Base-by-base conservation (phyloP, 2,797 vertebrate species). In the Onychomys arenicola region DNA sequence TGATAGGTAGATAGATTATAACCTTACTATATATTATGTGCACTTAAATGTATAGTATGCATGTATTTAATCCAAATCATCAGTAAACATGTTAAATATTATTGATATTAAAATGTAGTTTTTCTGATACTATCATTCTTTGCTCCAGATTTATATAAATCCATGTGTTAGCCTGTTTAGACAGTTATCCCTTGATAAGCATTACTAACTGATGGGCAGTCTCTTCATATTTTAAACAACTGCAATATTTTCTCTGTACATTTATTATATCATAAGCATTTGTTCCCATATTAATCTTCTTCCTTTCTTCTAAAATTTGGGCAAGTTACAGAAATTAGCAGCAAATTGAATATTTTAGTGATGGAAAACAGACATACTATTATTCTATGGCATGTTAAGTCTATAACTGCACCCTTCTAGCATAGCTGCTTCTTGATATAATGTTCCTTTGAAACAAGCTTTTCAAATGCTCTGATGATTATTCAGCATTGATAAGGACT, bases 361-460 rank as follows among this genome's bases (percentile, higher is more conserved):
- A 91, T 52, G 9, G 49, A 77, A 89, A 63, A 78, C 29, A 90
- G 75, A 90, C 46, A 0, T 55, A 40, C 23, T 88, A 82, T 91
- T 97, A 57, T 43, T 87, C 21, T 61, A 73, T 84, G 49, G 8
- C 3, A 67, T 93, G 76, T 9, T 71, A 95, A 92, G 25, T 69
- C 77, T 84, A 10, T 89, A 80, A 73, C 75, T 34, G 88, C 43
- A 75, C 92, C n/a, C 59, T 93, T 76, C 46, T 86, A 57, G 75
- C 65, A 46, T 90, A 80, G 67, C 46, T 86, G 5, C 59, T 97
- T 92, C 59, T 83, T 95, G 43, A 90, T 57, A 87, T 88, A 87
- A 88, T 83, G 46, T 94, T 91, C 82, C 81, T 88, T 93, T 82
- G 29, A 92, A 97, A 94, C 75, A 73, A 92, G 32, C 13, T 63